Percentiles rank a stretch among this genome's conserved stretches.
phyloP scores from a whole-genome alignment of 1,140 invertebrate species.

The Aphis craccivora region DNA sequence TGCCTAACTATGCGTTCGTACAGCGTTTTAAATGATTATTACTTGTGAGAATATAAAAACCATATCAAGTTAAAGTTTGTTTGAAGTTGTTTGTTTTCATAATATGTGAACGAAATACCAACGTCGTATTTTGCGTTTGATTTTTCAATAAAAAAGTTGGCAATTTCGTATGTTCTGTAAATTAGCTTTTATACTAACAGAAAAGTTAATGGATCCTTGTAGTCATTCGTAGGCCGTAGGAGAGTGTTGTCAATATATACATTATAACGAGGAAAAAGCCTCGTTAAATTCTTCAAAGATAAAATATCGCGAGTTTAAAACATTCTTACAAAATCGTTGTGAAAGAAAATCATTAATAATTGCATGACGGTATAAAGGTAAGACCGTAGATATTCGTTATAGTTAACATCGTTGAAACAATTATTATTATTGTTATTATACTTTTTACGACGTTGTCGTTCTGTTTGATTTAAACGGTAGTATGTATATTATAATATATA shows the following conservation, averaged over 20 bases:
- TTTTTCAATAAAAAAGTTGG: background rate
- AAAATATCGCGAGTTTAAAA: background rate
- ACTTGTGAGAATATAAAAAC: background rate
- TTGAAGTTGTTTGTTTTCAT: background rate
- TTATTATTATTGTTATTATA: background rate
- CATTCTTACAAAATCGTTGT: background rate
- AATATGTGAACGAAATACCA: background rate
- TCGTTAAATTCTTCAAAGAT: background rate
- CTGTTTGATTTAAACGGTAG: background rate
- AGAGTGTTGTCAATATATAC: background rate
- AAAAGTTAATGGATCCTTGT: background rate
- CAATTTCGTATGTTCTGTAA: background rate
- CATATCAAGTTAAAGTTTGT: background rate
- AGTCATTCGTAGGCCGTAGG: background rate
- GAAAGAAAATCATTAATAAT: background rate
- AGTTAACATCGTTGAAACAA: background rate
- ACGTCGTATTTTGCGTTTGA: background rate
- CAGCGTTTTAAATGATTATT: background rate
- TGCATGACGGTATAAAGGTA: background rate
- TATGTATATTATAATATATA: background rate
- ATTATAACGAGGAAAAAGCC: background rate
- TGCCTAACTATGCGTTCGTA: background rate
- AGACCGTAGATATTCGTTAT: background rate
- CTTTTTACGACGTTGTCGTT: background rate
- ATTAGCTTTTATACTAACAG: background rate